phyloP scores from a whole-genome alignment of 1,140 invertebrate species.

The Bradynema listronoti region DNA sequence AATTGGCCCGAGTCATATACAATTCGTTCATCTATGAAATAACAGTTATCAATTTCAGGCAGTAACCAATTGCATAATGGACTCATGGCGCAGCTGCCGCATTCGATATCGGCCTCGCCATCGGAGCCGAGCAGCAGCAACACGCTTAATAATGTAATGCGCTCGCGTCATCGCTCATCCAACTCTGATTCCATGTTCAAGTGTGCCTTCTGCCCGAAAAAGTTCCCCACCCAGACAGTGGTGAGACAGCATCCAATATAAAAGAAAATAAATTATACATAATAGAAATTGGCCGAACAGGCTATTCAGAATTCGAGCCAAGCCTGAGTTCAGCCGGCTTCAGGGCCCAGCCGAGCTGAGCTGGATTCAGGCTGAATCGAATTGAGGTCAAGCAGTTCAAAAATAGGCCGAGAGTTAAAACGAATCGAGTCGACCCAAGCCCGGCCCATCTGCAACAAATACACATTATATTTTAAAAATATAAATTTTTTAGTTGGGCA shows the following conservation, averaged over 20 bases:
- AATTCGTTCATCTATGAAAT: neutral
- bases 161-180: neutral
- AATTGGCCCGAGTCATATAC: too few species aligned
- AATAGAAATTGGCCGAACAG: too few species aligned
- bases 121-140: neutral
- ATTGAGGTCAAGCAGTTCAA: too few species aligned
- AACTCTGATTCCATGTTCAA: slow-evolving; percentile 10
- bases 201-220: slow-evolving; percentile 7
- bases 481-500: slow-evolving; percentile 11
- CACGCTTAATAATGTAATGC: neutral
- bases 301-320: too few species aligned
- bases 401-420: too few species aligned
- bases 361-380: too few species aligned
- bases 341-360: too few species aligned
- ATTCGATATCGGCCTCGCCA: neutral
- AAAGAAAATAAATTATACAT: neutral
- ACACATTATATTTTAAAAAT: too few species aligned
- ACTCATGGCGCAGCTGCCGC: neutral
- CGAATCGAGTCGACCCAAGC: too few species aligned
- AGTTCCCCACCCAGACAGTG: slow-evolving; percentile 1
- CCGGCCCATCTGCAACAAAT: too few species aligned
- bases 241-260: neutral
- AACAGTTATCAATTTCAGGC: neutral
- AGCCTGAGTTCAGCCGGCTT: too few species aligned
- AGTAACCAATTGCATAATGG: neutral